Base-by-base conservation (phyloP, 2,888 invertebrate genomes). In the Tenthredo mesomela region DNA sequence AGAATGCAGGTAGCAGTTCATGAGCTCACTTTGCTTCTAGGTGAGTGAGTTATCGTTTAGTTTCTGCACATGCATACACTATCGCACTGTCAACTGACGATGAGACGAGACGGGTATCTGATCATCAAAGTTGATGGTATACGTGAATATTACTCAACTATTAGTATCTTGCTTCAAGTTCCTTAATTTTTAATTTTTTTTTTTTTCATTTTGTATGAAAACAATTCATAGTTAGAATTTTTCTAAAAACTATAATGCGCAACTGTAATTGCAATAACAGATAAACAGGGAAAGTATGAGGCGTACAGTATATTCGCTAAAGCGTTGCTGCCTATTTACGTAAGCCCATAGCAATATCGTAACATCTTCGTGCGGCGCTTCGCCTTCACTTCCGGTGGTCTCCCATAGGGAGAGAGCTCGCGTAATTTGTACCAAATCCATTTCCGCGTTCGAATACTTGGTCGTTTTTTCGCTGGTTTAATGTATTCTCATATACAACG, bases 331-430 rank as follows among this genome's bases (percentile, higher is more conserved):
- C 47, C 75, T 75, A 29, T 65, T 61, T 82, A 82, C 82, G 82
- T 43, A 82, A 82, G 33, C 18, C 54, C 33, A 18, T 54, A 18
- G 77, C 33, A 54, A 50, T 65, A 80, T 65, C 80, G 80, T 21
- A 65, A 80, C 65, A 82, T 65, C 82, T 82, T 82, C 33, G 54
- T 65, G 50, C 47, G n/a, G 65, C 18, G 40, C 25, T 82, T 65
- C 65, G 37, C 65, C 82, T 82, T 82, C 82, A 82, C 82, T 82
- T 82, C 82, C 82, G 33, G 82, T 43, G 40, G 21, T 65, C 65
- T 47, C 37, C 37, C 40, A n/a, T 21, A 47, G 82, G 33, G 82
- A 65, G 43, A 82, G 82, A 82, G 82, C 43, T 65, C 43, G 65
- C 61, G 47, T 12, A 65, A 25, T 37, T 61, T 58, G 43, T 47